Base-by-base conservation (phyloP, 2,888 invertebrate genomes). In the Caenorhabditis sp. region DNA sequence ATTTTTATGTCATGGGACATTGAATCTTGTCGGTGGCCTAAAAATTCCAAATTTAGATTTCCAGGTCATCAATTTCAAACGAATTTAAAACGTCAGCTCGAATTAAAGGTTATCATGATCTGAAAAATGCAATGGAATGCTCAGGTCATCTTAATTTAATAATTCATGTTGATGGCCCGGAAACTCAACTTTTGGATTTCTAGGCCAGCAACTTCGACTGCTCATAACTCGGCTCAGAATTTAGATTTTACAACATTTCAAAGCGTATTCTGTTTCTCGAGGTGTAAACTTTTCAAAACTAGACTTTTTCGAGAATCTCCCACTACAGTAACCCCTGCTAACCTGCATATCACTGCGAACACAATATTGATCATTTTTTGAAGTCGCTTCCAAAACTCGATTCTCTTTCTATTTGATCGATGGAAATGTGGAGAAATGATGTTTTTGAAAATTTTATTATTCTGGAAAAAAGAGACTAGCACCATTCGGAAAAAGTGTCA, bases 401-500 rank as follows among this genome's bases (percentile, higher is more conserved):
- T 10, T 38, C 12, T 10, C 38, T 38, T 10, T 12, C n/a, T 5
- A 31, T 38, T 38, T 38, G 6, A 10, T 38, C 10, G 38, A 38
- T 6, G 6, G 12, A 38, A 12, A 38, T 38, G 38, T 38, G 12
- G 38, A 10, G 31, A 31, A 31, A 31, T 31, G 31, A 31, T 31
- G 7, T 31, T 31, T 31, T 31, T 31, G 31, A 38, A 38, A 10
- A 10, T 38, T 26, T 19, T 24, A 47, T 22, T 61, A 35, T 38
- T 61, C n/a, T 31, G 1, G 1, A 47, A 66, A 66, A 68, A 31
- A 68, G 8, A 26, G 19, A 24, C 28, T 61, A 61, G 61, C 61
- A 66, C 66, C 66, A 66, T 6, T 35, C 31, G 31, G 2, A 22
- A 51, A 66, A 58, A 41, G 63, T 61, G n/a, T 35, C 19, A 54